These are phyloP conservation scores for Malaclemys terrapin DNA, from an alignment of 2,113 vertebrate species.

Conservation along the genomic window DNA sequence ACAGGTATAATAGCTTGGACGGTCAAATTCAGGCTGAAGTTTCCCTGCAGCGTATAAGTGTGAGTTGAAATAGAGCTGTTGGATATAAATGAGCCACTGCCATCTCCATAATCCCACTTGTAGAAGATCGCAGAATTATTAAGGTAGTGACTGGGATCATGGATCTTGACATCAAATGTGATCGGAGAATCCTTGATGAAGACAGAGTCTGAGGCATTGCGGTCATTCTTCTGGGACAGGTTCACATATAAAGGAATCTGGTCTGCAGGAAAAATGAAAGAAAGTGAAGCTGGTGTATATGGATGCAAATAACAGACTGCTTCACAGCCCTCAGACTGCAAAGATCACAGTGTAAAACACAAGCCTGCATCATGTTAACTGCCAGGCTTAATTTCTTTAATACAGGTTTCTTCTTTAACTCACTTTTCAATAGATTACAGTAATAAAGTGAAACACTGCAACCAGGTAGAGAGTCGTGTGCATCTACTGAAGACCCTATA, in stretches of 20 bases:
- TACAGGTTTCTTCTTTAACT: neutral
- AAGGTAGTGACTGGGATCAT: slow-evolving; percentile 93
- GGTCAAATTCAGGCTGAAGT: slow-evolving; percentile 85
- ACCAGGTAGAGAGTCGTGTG: neutral
- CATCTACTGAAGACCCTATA: neutral
- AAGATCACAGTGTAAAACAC: neutral
- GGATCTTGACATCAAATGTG: slow-evolving; percentile 85
- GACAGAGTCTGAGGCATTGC: slow-evolving; percentile 85
- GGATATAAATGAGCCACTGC: slow-evolving; percentile 87
- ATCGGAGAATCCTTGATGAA: slow-evolving; percentile 90
- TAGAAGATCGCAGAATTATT: slow-evolving; percentile 87
- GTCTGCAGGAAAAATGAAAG: slow-evolving; percentile 77
- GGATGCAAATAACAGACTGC: neutral
- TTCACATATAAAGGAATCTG: slow-evolving; percentile 89
- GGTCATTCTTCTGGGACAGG: slow-evolving; percentile 89
- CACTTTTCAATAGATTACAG: neutral
- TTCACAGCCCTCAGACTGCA: neutral
- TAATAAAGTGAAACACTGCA: neutral
- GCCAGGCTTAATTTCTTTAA: neutral
- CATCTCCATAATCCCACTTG: slow-evolving; percentile 93
- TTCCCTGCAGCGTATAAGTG: slow-evolving; percentile 84
- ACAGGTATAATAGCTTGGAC: slow-evolving; percentile 87
- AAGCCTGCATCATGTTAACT: neutral
- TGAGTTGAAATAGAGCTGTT: slow-evolving; percentile 83
- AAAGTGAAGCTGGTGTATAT: neutral